Conservation (phyloP, 1,140 invertebrate genomes). For the Drosophila athabasca region DNA sequence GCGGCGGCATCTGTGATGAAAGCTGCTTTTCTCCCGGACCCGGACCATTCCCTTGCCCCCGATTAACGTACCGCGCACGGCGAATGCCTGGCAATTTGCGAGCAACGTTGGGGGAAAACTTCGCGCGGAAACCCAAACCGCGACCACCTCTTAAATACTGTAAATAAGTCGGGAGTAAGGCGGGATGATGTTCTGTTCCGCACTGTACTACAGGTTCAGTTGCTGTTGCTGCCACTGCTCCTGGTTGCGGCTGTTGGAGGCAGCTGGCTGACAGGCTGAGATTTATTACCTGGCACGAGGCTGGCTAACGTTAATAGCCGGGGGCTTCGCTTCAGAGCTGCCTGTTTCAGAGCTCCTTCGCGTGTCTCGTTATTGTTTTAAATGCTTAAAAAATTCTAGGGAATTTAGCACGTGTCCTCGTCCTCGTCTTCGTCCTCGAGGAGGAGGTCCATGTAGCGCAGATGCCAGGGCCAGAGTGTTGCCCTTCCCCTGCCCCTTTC, state of each 20-base stretch:
- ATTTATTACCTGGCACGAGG: conserved; percentile 65
- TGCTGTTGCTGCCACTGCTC: conserved; percentile 1
- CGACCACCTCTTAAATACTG: conserved; percentile 45
- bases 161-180: conserved; percentile 33
- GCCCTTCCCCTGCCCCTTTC: not conserved
- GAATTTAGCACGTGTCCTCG: conserved; percentile 48
- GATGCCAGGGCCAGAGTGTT: conserved; percentile 59
- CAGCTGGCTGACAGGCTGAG: conserved; percentile 65
- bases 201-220: not conserved
- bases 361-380: conserved; percentile 63
- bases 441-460: conserved; percentile 27
- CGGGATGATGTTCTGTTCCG: conserved; percentile 14
- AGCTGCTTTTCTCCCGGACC: conserved; percentile 9
- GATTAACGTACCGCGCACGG: conserved; percentile 45
- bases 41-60: conserved; percentile 8
- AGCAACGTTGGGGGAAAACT: conserved; percentile 3
- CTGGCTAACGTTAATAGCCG: conserved; percentile 63
- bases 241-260: conserved; percentile 25
- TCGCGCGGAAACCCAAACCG: conserved; percentile 14
- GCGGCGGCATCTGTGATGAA: conserved; percentile 18
- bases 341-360: not conserved
- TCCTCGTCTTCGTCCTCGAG: not conserved
- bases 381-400: conserved; percentile 54
- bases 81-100: conserved; percentile 54
- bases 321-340: conserved; percentile 20